Evolutionary conservation across 1,140 invertebrate species (phyloP), one percentile per base, ranked within the genome.

Genomic region (Orchestia grillus): DNA sequence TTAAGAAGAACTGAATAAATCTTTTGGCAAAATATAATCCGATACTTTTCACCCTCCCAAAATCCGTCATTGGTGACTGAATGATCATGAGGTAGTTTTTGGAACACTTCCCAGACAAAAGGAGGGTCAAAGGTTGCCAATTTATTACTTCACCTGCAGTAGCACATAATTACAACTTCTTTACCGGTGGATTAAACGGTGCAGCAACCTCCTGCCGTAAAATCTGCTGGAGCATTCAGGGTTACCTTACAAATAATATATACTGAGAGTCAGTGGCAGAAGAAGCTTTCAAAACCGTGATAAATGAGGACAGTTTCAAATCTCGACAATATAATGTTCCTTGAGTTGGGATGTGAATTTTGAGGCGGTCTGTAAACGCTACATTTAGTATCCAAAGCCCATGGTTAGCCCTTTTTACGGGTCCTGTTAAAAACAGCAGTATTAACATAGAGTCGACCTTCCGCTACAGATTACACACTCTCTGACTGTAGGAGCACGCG

Each of bases 231-330:
- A 15, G 62, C 62, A 77, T 77, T 77, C 62, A 77, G 62, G 62
- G 62, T 77, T 77, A 77, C 62, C 62, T 77, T 36, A 77, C 62
- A 77, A 77, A 77, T 77, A 77, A 77, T 77, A 77, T 77, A 77
- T 77, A 77, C 62, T 36, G 15, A 77, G 62, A 77, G 47, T 53
- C 47, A 53, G 47, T 8, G 47, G 47, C 47, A 77, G 62, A 77
- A 23, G 62, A 77, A 23, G 62, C 62, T 77, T 77, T 77, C 62
- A 77, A 77, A 77, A 77, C 11, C 62, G 62, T 77, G 62, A 77
- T 77, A 28, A 15, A 77, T 77, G 62, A 77, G 62, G 28, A 77
- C 62, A 28, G 62, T 77, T 28, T 77, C 62, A 28, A 77, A 23
- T 36, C 36, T 36, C 15, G 62, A 77, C 62, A 77, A 77, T 77